Conservation (phyloP, 2,113 vertebrate genomes). For the Okapia johnstoni region DNA sequence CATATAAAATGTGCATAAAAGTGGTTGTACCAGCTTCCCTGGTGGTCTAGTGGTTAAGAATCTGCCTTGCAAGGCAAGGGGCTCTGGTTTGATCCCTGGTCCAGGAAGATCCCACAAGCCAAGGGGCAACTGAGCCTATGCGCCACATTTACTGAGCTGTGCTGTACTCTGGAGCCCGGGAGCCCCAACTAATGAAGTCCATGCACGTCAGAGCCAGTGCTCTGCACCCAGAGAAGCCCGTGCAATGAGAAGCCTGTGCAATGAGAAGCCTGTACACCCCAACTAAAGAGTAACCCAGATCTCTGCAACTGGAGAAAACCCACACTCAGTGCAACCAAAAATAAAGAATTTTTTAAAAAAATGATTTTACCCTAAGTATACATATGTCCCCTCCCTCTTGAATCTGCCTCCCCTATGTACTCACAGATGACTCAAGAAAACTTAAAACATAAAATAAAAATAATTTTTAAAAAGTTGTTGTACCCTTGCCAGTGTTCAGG, state of each 20-base stretch:
- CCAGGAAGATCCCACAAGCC: background rate
- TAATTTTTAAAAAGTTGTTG: background rate
- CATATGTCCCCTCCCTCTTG: background rate
- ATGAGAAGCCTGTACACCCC: background rate
- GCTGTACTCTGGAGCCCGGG: background rate
- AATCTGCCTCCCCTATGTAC: background rate
- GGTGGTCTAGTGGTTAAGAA: background rate
- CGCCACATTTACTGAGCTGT: background rate
- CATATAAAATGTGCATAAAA: background rate
- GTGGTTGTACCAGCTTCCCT: background rate
- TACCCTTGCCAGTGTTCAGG: background rate
- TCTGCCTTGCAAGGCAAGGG: background rate
- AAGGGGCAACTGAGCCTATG: background rate
- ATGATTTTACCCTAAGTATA: background rate
- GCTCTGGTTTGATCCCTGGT: background rate
- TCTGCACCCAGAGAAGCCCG: background rate
- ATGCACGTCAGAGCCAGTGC: fast-evolving
- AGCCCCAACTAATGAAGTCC: background rate
- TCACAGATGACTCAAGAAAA: background rate
- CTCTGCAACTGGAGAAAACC: background rate
- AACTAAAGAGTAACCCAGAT: background rate
- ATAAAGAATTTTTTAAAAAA: background rate
- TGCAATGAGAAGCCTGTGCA: background rate
- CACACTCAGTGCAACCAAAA: background rate
- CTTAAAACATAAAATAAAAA: background rate